Evolutionary conservation across 2,888 invertebrate genomes (phyloP), one percentile per base, ranked within the genome.

Genomic region (Caenorhabditis imperialis): DNA sequence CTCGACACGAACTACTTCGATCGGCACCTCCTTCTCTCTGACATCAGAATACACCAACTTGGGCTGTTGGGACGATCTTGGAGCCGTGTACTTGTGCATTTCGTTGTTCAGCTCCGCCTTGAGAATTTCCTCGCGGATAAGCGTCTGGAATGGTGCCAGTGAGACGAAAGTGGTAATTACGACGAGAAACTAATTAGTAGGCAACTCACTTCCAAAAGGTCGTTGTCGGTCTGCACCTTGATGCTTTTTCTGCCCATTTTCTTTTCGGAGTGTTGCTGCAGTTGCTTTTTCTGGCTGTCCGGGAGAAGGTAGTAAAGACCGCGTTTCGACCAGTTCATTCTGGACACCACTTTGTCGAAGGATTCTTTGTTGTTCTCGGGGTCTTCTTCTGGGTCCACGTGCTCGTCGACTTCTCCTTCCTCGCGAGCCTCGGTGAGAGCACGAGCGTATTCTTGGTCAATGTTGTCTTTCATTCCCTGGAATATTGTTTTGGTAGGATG

Each of bases 381-480:
- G 37, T 54, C 47, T 30, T 73, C 60, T 37, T 71, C 70, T 30
- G 55, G 57, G 14, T 63, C 72, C 7, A 63, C 69, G 22, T 70
- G 37, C 10, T 75, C 75, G 54, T 69, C 70, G 8, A 79, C 70
- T 51, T 78, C 81, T 12, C 75, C 81, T 35, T 80, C 83, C 45
- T 85, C 83, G 0, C 61, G 61, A 7, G 83, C 85, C 51, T 85
- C 83, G 8, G 79, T 77, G 10, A 87, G 45, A 14, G 86, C 85
- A 18, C 74, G 75, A 50, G 81, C 77, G 54, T 86, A 86, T 54
- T 86, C 86, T 38, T 84, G 78, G 73, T 86, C 86, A 55, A 86
- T 86, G 58, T 82, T 84, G 33, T 67, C 79, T 72, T 85, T 81
- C 80, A 86, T 82, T 30, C 81, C 82, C 85, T 84, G 60, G 18